These are phyloP conservation scores for Carcharodon carcharias DNA, from an alignment of 2,797 vertebrate genomes.

Conservation along the genomic window DNA sequence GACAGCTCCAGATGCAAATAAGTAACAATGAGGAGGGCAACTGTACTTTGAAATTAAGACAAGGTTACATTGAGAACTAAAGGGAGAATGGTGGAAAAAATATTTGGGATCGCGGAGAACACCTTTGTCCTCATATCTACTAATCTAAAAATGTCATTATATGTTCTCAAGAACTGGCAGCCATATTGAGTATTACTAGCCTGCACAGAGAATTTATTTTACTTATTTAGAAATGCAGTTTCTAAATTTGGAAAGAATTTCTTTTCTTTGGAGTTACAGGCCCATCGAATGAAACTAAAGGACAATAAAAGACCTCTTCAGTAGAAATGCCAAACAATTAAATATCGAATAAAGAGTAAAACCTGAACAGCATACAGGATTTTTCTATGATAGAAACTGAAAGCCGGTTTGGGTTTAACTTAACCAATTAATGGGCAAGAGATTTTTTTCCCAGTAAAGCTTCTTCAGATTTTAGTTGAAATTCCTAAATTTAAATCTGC, in stretches of 20 bases:
- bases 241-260: constrained; percentile 12
- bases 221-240: background rate
- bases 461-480: background rate
- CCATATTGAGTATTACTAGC: background rate
- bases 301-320: background rate
- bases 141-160: background rate
- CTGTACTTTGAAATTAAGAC: background rate
- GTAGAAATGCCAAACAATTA: background rate
- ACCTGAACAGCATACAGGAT: background rate
- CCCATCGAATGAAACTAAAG: background rate
- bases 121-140: background rate
- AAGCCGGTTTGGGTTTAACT: no score
- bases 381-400: background rate
- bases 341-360: background rate
- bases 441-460: background rate
- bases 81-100: background rate
- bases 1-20: background rate
- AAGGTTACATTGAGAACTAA: background rate
- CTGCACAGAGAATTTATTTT: background rate
- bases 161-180: background rate
- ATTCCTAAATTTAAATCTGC: background rate
- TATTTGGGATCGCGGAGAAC: background rate
- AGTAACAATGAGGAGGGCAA: background rate
- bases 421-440: background rate
- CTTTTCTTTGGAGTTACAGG: background rate